Conservation (phyloP, 1,140 invertebrate genomes). For the Ostrea denselamellosa region DNA sequence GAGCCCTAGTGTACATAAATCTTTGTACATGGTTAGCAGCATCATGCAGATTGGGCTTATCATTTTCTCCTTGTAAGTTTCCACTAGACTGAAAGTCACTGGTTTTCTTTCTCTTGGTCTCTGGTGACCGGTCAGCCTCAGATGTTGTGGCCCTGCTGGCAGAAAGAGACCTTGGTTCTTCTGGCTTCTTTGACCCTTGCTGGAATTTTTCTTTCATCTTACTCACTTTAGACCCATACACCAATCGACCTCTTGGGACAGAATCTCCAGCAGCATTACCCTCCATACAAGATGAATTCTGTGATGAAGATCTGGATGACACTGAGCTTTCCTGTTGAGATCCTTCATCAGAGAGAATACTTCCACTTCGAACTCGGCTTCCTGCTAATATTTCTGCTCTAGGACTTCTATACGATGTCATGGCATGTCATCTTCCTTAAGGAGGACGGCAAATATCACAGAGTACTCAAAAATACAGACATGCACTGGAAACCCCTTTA, state of each 20-base stretch:
- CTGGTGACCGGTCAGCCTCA: conserved; percentile 62
- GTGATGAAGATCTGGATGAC: conserved; percentile 6
- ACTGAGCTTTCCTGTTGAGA: conserved; percentile 39
- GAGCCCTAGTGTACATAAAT: conserved; percentile 93
- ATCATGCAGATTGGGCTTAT: conserved; percentile 57
- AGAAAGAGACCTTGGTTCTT: conserved; percentile 4
- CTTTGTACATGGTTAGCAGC: conserved; percentile 79
- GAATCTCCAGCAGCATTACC: conserved; percentile 42
- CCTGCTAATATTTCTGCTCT: conserved; percentile 62
- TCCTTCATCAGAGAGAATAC: conserved; percentile 50
- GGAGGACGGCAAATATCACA: conserved; percentile 28
- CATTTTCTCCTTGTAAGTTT: neutral
- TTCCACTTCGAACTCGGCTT: conserved; percentile 66
- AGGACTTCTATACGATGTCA: conserved; percentile 43
- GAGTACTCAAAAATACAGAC: conserved; percentile 1
- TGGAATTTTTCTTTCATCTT: conserved; percentile 70
- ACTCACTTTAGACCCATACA: conserved; percentile 67
- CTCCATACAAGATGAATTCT: conserved; percentile 25
- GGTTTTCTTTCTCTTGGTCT: conserved; percentile 63
- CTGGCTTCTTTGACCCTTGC: conserved; percentile 33
- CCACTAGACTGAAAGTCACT: conserved; percentile 41
- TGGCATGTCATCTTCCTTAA: neutral
- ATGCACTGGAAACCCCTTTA: neutral
- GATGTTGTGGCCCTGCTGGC: neutral
- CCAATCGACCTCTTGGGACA: neutral